Conservation (phyloP, 2,797 vertebrate genomes). For the Miichthys miiuy region DNA sequence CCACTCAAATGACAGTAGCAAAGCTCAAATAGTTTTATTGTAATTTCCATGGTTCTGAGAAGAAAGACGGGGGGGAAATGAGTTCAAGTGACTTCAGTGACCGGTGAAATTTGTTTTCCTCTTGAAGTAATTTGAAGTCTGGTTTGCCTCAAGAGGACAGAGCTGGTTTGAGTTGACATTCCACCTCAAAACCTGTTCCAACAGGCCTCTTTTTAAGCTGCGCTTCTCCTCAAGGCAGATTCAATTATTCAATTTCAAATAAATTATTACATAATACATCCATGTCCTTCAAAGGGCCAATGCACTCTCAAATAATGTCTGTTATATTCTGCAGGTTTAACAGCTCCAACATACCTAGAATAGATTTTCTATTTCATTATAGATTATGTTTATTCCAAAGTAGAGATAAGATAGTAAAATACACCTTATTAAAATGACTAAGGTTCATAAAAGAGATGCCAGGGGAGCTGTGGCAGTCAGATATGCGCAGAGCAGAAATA, state of each 20-base stretch:
- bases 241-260: slow-evolving; percentile 83
- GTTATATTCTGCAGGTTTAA: slow-evolving; percentile 55
- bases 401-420: slow-evolving; percentile 72
- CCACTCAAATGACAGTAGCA: slow-evolving; percentile 18
- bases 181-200: slow-evolving; percentile 47
- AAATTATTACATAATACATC: slow-evolving; percentile 80
- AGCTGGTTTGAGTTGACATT: slow-evolving; percentile 43
- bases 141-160: slow-evolving; percentile 46
- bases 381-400: slow-evolving; percentile 73
- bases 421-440: slow-evolving; percentile 75
- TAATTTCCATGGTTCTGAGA: slow-evolving; percentile 49
- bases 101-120: slow-evolving; percentile 65
- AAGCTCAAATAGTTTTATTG: slow-evolving; percentile 34
- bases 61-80: slow-evolving; percentile 42
- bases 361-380: slow-evolving; percentile 58
- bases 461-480: slow-evolving; percentile 69
- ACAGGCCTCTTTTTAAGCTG: slow-evolving; percentile 48
- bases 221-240: slow-evolving; percentile 69
- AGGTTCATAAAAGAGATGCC: slow-evolving; percentile 69
- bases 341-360: slow-evolving; percentile 39
- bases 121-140: slow-evolving; percentile 64
- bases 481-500: slow-evolving; percentile 56
- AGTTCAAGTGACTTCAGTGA: slow-evolving; percentile 59
- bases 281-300: slow-evolving; percentile 57
- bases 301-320: slow-evolving; percentile 54